Conservation (phyloP, 2,888 invertebrate genomes). For the Caenorhabditis angaria region DNA sequence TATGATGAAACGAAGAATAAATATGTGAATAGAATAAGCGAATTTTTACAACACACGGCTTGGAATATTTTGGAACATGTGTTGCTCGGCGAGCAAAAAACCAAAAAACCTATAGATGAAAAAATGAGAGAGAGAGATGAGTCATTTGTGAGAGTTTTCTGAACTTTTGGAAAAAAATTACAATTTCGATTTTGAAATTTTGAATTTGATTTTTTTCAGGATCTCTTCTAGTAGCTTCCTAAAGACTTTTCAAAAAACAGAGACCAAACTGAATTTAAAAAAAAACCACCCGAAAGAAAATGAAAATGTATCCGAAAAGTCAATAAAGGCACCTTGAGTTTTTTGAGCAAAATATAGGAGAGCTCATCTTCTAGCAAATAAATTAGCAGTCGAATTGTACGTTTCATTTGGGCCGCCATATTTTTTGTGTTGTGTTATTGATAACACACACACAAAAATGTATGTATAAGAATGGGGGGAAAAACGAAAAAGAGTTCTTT, state of each 20-base stretch:
- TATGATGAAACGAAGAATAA: no score
- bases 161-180: neutral
- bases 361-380: conserved; percentile 2
- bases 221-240: no score
- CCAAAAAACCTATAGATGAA: neutral
- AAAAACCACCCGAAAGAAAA: neutral
- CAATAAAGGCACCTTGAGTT: neutral
- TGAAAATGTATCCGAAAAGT: neutral
- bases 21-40: no score
- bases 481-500: no score
- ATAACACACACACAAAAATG: no score
- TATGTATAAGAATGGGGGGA: no score
- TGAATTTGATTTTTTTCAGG: no score
- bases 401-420: no score
- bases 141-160: neutral
- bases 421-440: no score
- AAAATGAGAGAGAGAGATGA: conserved; percentile 1
- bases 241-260: neutral
- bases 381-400: neutral
- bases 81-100: conserved; percentile 14
- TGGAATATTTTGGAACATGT: conserved; percentile 13
- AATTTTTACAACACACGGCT: no score
- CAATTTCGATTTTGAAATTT: no score
- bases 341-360: conserved; percentile 1
- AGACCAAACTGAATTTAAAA: neutral